phyloP scores from a whole-genome alignment of 2,888 invertebrate genomes.

The Pristionchus mayeri region DNA sequence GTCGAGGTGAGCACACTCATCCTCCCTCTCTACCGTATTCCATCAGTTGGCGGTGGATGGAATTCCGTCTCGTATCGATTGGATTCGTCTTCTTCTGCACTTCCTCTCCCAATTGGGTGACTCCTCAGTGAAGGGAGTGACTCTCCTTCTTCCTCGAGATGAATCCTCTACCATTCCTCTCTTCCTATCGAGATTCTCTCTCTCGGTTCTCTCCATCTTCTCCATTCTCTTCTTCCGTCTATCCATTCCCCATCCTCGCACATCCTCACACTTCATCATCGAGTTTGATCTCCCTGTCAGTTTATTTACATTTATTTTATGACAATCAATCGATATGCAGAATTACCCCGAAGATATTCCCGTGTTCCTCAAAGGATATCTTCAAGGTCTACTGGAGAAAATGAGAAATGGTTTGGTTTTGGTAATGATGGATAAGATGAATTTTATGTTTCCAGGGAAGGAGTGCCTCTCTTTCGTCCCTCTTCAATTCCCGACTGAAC shows the following conservation, averaged over 20 bases:
- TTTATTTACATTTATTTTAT: neutral
- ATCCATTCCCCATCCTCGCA: neutral
- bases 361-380: neutral
- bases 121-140: neutral
- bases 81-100: neutral
- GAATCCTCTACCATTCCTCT: neutral
- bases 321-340: neutral
- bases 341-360: conserved; percentile 42
- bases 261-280: neutral
- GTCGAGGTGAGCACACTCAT: neutral
- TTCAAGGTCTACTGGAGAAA: neutral
- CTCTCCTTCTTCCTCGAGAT: neutral
- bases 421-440: too few species aligned
- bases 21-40: neutral
- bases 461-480: conserved; percentile 30
- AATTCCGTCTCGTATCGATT: neutral
- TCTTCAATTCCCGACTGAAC: neutral
- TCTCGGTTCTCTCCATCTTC: neutral
- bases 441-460: neutral
- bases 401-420: neutral
- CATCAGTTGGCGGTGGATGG: neutral
- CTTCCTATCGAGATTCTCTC: conserved; percentile 44
- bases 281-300: conserved; percentile 24
- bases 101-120: neutral
- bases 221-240: conserved; percentile 40